phyloP scores from a whole-genome alignment of 1,140 invertebrate genomes.

The Zaprionus camerounensis region DNA sequence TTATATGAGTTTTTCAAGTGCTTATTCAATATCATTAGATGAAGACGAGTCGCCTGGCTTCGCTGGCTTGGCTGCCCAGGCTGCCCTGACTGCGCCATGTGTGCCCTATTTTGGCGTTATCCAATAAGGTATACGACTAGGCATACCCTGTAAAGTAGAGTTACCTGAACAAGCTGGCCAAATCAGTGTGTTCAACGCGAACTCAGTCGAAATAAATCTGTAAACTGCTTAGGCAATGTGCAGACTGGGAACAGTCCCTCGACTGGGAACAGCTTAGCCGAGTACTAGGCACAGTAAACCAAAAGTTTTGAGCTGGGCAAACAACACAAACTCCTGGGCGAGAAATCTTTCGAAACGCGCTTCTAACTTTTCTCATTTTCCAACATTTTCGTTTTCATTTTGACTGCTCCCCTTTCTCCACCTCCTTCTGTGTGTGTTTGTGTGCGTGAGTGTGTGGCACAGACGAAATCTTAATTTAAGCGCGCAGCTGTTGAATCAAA shows the following conservation, averaged over 20 bases:
- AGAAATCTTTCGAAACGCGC: slow-evolving; percentile 10
- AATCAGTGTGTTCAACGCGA: slow-evolving; percentile 36
- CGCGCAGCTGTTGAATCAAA: slow-evolving; percentile 82
- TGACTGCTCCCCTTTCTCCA: not conserved
- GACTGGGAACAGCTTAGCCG: not conserved
- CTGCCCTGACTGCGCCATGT: slow-evolving; percentile 8
- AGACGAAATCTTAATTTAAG: slow-evolving; percentile 77
- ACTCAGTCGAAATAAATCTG: slow-evolving; percentile 17
- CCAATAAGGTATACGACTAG: not conserved
- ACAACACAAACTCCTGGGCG: slow-evolving; percentile 10
- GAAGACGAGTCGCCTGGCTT: slow-evolving; percentile 43
- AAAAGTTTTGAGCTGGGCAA: slow-evolving; percentile 8
- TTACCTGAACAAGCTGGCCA: slow-evolving; percentile 29
- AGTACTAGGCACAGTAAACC: not conserved
- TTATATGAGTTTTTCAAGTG: slow-evolving; percentile 81
- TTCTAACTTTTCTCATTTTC: slow-evolving; percentile 54
- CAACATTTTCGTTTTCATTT: slow-evolving; percentile 41
- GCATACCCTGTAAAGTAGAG: not conserved
- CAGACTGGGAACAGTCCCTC: not conserved
- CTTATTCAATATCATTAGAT: slow-evolving; percentile 82
- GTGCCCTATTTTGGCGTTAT: not conserved
- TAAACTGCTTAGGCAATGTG: not conserved
- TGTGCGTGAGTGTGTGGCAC: slow-evolving; percentile 9
- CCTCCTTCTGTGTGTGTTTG: slow-evolving; percentile 6
- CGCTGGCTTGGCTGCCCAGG: slow-evolving; percentile 20